These are phyloP conservation scores for Gymnocephalus cernua DNA, from an alignment of 2,113 vertebrate species.

Conservation along the genomic window DNA sequence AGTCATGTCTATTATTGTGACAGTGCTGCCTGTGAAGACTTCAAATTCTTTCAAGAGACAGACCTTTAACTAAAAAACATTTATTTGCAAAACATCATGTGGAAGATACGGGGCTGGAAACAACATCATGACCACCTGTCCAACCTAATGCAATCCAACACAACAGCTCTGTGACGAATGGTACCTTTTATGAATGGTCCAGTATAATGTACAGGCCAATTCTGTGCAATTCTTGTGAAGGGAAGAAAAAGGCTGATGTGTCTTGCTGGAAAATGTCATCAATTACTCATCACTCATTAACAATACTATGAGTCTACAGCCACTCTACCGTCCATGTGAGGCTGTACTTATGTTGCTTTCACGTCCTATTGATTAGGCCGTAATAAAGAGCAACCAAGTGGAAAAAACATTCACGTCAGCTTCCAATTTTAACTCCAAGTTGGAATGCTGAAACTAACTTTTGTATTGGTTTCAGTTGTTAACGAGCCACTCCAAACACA, in stretches of 20 bases:
- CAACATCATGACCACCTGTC: conserved; percentile 10
- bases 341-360: neutral
- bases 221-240: neutral
- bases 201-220: neutral
- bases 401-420: neutral
- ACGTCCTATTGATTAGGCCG: neutral
- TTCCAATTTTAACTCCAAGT: neutral
- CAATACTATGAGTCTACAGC: neutral
- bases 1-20: conserved; percentile 35
- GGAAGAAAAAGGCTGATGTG: neutral
- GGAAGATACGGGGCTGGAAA: neutral
- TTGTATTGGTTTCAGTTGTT: no score
- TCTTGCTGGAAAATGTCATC: neutral
- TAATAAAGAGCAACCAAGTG: neutral
- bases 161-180: neutral
- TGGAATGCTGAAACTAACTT: neutral
- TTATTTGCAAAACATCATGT: conserved; percentile 15
- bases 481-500: no score
- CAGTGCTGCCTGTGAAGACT: neutral
- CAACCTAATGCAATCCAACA: neutral
- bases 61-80: conserved; percentile 25
- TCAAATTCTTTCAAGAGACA: conserved; percentile 10
- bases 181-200: neutral
- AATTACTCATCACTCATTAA: neutral
- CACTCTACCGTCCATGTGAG: neutral